These are phyloP conservation scores for Clarias macrocephalus DNA, from an alignment of 2,113 vertebrate species.

Conservation along the genomic window DNA sequence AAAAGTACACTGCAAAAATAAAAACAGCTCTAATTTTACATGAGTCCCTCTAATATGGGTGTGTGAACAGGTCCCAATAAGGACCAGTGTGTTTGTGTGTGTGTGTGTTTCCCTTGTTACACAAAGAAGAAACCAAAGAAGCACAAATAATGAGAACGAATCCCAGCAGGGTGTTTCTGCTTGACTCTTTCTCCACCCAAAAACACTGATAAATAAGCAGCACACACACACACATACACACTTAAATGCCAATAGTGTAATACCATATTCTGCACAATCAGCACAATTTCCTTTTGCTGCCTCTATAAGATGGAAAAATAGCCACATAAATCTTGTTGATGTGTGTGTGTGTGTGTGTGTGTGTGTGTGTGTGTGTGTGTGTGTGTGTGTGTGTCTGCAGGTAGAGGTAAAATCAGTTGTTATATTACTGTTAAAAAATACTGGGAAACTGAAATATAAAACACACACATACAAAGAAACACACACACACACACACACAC, in stretches of 20 bases:
- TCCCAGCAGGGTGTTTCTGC: neutral
- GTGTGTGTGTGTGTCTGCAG: neutral
- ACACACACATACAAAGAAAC: conserved; percentile 14
- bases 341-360: conserved; percentile 2
- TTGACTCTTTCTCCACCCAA: neutral
- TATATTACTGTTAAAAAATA: neutral
- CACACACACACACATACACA: neutral
- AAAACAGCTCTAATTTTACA: neutral
- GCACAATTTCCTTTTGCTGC: conserved; percentile 1
- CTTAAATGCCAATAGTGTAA: neutral
- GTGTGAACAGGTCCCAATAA: neutral
- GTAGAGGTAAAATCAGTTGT: neutral
- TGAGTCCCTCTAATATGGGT: neutral
- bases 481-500: conserved; percentile 33
- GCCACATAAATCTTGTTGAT: conserved; percentile 2
- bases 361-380: conserved; percentile 1
- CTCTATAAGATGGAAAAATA: neutral
- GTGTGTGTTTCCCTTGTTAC: neutral
- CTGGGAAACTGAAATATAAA: neutral
- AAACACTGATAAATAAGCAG: neutral
- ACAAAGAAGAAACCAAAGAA: neutral
- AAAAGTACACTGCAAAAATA: neutral
- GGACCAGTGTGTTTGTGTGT: neutral
- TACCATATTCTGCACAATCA: neutral
- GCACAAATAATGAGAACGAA: neutral